A percentile compares a stretch with the other conserved stretches of the same genome.
Evolutionary conservation across 2,113 vertebrate genomes (phyloP).

Genomic region (Xiphias gladius): DNA sequence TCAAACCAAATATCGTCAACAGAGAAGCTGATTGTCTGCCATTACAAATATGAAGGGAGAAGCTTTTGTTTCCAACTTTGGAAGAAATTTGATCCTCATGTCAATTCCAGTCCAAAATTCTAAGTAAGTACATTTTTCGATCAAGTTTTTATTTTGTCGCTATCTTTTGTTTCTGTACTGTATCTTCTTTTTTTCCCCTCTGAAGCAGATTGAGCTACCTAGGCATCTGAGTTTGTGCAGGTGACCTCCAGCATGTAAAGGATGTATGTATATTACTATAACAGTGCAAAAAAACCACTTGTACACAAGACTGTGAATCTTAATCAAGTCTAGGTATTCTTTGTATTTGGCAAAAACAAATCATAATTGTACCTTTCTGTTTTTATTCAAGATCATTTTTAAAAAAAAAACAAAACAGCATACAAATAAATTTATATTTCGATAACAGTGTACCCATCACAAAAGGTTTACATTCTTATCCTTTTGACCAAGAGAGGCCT

Average conservation of each 20-base stretch:
- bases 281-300: conserved; percentile 93
- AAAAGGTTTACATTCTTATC: conserved; percentile 82
- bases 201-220: conserved; percentile 68
- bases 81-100: background rate
- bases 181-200: conserved; percentile 17
- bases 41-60: conserved; percentile 16
- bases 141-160: conserved; percentile 15
- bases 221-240: conserved; percentile 72
- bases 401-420: conserved; percentile 60
- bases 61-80: conserved; percentile 3
- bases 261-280: conserved; percentile 64
- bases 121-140: background rate
- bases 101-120: conserved; percentile 9
- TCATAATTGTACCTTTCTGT: conserved; percentile 49
- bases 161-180: conserved; percentile 20
- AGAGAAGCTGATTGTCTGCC: background rate
- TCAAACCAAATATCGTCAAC: background rate
- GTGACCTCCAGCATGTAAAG: conserved; percentile 70
- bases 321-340: conserved; percentile 66
- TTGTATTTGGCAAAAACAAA: conserved; percentile 60
- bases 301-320: conserved; percentile 86
- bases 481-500: conserved; percentile 87
- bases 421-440: conserved; percentile 66
- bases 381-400: conserved; percentile 28
- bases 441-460: conserved; percentile 68